These are phyloP conservation scores for Clarias macrocephalus DNA, from an alignment of 2,113 vertebrate species.

Conservation along the genomic window DNA sequence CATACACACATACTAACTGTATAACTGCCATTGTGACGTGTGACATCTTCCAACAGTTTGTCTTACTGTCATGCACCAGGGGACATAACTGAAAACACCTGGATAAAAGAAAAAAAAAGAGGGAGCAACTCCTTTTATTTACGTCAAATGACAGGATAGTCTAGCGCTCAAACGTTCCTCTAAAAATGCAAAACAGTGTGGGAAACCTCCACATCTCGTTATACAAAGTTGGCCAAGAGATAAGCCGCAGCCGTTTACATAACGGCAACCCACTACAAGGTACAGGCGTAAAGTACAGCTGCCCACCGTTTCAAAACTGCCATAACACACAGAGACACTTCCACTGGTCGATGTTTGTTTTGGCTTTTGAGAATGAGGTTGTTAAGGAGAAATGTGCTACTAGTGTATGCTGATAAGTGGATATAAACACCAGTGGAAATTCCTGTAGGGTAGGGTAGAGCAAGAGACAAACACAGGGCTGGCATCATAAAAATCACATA, in stretches of 20 bases:
- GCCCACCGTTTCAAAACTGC: conserved; percentile 65
- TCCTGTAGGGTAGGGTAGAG: conserved; percentile 1
- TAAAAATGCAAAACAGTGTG: conserved; percentile 62
- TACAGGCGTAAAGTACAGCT: conserved; percentile 53
- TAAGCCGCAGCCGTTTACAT: conserved; percentile 67
- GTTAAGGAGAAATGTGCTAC: conserved; percentile 5
- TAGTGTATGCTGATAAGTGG: background rate
- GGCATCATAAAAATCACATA: conserved; percentile 9
- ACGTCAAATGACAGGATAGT: conserved; percentile 24
- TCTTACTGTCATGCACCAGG: conserved; percentile 20
- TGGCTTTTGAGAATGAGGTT: conserved; percentile 48
- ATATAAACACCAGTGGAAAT: conserved; percentile 20
- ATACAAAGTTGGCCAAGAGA: conserved; percentile 69
- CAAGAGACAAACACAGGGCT: background rate
- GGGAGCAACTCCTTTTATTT: conserved; percentile 32
- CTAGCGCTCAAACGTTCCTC: conserved; percentile 49
- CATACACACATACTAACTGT: background rate
- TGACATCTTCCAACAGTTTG: conserved; percentile 45
- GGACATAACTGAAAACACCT: conserved; percentile 47
- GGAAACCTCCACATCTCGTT: conserved; percentile 63
- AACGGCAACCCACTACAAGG: conserved; percentile 52
- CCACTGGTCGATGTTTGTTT: conserved; percentile 57
- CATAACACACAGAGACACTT: conserved; percentile 51
- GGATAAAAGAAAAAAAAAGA: conserved; percentile 19
- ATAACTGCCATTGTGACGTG: background rate